Base-by-base conservation (phyloP, 2,113 vertebrate genomes). In the Coturnix japonica region DNA sequence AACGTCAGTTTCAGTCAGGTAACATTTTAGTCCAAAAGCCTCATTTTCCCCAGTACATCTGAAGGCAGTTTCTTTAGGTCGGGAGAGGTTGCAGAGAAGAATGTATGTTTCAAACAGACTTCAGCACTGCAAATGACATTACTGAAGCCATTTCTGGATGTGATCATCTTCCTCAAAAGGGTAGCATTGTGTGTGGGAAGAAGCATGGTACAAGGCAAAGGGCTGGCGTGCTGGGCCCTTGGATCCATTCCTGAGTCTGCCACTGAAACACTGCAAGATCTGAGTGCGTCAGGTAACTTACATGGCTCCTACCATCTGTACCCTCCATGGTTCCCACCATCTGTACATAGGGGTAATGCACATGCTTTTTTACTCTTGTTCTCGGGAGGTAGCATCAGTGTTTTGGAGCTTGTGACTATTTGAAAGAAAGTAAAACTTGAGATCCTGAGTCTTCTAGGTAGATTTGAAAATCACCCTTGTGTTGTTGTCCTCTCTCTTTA, bases 281-380 rank as follows among this genome's bases (percentile, higher is more conserved):
- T 66, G 79, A 51, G 75, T 85, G 85, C 6, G 21, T 91, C 87
- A 89, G 85, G 61, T 87, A 93, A 89, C 91, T 93, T 94, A 74
- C 93, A 60, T 91, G 91, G 87, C 11, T 87, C 64, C 60, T 54
- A 9, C 91, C 89, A 89, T 92, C 92, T 95, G 92, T 60, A 96
- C 80, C 4, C 80, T 53, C 2, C 21, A 2, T 83, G 76, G 46
- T 26, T 91, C 73, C 43, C 43, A 85, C 95, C 91, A 83, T 93
- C 95, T 95, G 94, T 81, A 94, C 13, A 0, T 33, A 63, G 64
- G 85, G 81, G 64, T 76, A 87, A 59, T 43, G 84, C 13, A 3
- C 35, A 59, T 14, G 4, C 61, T 89, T 75, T n/a, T 14, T 39
- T 92, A 72, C 80, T 89, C 67, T 75, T 80, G 60, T 73, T 91